phyloP scores from a whole-genome alignment of 2,113 vertebrate species.

The Corythaeola cristata region DNA sequence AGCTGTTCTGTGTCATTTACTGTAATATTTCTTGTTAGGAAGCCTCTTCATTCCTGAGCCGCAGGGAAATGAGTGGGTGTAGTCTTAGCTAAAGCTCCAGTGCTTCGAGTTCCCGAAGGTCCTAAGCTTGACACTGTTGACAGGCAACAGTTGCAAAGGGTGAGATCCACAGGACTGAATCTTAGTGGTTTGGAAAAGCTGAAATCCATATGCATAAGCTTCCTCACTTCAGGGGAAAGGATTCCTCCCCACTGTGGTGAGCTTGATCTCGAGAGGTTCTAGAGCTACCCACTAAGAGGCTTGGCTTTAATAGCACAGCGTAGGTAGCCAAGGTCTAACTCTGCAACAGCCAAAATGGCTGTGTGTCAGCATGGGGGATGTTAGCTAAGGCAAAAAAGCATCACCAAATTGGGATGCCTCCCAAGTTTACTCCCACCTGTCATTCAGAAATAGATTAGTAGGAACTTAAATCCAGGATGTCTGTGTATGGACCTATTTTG shows the following conservation, averaged over 20 bases:
- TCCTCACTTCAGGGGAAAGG: background rate
- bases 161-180: background rate
- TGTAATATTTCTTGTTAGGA: background rate
- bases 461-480: background rate
- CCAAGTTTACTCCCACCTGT: background rate
- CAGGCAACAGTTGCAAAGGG: background rate
- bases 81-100: background rate
- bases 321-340: background rate
- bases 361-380: background rate
- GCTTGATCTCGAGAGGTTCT: background rate
- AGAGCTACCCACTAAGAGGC: background rate
- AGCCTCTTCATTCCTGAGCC: background rate
- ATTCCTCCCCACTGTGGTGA: background rate
- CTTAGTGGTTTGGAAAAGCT: background rate
- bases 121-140: background rate
- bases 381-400: background rate
- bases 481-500: background rate
- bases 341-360: background rate
- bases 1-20: background rate
- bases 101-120: background rate
- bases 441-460: background rate
- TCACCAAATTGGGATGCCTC: background rate
- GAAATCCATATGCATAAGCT: background rate
- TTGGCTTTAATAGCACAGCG: background rate
- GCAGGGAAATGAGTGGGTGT: background rate